Evolutionary conservation across 2,113 vertebrate genomes (phyloP).

Genomic region (Laticauda colubrina): DNA sequence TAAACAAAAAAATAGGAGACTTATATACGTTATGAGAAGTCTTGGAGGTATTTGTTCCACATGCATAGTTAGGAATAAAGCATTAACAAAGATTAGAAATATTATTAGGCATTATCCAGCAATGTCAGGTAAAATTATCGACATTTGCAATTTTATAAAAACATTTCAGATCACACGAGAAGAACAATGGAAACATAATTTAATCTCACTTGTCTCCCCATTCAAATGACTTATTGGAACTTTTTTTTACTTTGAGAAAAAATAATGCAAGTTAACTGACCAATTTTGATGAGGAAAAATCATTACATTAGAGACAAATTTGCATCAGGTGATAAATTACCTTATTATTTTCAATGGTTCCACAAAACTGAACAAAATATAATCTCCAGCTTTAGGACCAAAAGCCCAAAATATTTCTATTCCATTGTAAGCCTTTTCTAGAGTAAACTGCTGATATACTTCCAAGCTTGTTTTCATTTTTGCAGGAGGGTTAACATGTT

Average conservation of each 20-base stretch:
- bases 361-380: slow-evolving; percentile 58
- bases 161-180: neutral
- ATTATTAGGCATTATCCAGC: neutral
- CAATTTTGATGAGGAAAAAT: neutral
- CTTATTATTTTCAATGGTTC: slow-evolving; percentile 56
- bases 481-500: slow-evolving; percentile 67
- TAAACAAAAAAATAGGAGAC: neutral
- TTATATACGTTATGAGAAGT: neutral
- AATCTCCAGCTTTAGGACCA: slow-evolving; percentile 64
- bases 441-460: slow-evolving; percentile 55
- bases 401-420: slow-evolving; percentile 65
- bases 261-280: neutral
- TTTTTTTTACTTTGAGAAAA: neutral
- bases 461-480: slow-evolving; percentile 57
- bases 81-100: neutral
- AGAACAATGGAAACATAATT: neutral
- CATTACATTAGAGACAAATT: slow-evolving; percentile 5
- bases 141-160: neutral
- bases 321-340: slow-evolving; percentile 61
- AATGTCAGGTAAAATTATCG: neutral
- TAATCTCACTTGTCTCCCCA: neutral
- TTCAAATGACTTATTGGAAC: neutral
- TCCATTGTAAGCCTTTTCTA: slow-evolving; percentile 63
- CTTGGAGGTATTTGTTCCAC: neutral
- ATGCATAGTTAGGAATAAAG: slow-evolving; percentile 8